Evolutionary conservation across 23 tunicate species (phyloP).

Genomic region (Trididemnum nubilum): DNA sequence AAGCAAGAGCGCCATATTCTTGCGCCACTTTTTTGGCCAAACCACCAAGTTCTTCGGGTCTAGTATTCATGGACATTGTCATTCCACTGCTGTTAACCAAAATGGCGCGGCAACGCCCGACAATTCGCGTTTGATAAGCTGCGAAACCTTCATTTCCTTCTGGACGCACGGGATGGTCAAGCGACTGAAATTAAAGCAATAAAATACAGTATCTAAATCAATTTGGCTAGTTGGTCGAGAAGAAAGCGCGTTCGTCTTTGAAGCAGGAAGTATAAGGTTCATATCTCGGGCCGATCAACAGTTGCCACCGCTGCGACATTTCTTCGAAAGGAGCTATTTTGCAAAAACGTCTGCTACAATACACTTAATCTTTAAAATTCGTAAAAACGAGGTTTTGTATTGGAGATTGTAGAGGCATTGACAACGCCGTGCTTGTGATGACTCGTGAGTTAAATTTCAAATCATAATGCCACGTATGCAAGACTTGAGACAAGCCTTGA

Average conservation of each 20-base stretch:
- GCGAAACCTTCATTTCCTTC: constrained; percentile 66
- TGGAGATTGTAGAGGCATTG: too few species aligned
- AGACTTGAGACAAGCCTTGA: too few species aligned
- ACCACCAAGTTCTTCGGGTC: constrained; percentile 64
- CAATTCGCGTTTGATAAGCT: constrained; percentile 75
- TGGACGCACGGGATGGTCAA: constrained; percentile 22
- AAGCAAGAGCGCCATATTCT: constrained; percentile 53
- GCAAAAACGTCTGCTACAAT: too few species aligned
- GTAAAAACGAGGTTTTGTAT: too few species aligned
- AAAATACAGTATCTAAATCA: constrained; percentile 13
- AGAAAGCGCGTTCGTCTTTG: too few species aligned
- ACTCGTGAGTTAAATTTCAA: too few species aligned
- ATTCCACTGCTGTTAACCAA: constrained; percentile 65
- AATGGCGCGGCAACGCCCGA: constrained; percentile 60
- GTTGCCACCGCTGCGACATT: not conserved
- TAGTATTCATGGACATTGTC: constrained; percentile 60
- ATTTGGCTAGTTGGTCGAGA: too few species aligned
- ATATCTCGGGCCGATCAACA: not conserved
- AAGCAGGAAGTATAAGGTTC: not conserved
- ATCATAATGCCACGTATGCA: too few species aligned
- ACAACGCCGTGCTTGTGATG: too few species aligned
- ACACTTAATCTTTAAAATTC: too few species aligned
- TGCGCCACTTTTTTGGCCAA: constrained; percentile 69
- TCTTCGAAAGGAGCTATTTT: not conserved
- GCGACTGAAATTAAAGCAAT: constrained; percentile 16